Evolutionary conservation across 2,797 vertebrate genomes (phyloP), one percentile per base, ranked within the genome.

Genomic region (Phrynocephalus forsythii): DNA sequence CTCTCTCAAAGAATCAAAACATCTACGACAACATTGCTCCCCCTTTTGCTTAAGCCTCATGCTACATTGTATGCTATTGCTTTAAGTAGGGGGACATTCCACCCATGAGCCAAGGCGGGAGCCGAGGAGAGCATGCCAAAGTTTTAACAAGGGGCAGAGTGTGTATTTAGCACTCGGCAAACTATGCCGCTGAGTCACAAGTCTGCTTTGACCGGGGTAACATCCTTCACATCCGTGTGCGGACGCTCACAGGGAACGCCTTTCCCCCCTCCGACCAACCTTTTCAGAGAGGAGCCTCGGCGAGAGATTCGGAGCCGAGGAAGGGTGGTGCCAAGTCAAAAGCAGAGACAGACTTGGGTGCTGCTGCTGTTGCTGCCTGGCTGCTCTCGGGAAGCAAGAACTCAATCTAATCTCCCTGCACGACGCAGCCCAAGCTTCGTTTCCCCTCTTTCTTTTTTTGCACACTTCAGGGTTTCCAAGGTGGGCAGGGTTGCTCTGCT

Each of bases 161-260:
- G 81, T 52, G 75, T 38, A 5, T 33, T 56, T 82, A 33, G 87
- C 87, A 68, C 48, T 73, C 68, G 5, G 88, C 66, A 84, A 18
- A 10, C n/a, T 77, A 79, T 48, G 91, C 52, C 8, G 80, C 63
- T 93, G 93, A 95, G 93, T 96, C 95, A 92, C 90, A 72, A 60
- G 88, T 84, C 18, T 60, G 88, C 83, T 68, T 33, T 82, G 92
- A 92, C 89, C 1, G 91, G 88, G 94, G 93, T 92, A 44, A 88
- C 88, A 92, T 92, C 48, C 30, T 18, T 92, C 91, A 91, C 92
- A 92, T 94, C 93, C 93, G 94, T 91, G 60, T 63, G 78, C 92
- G 30, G 2, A 87, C 82, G 6, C 89, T 10, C 20, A 26, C 33
- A 28, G 88, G 94, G 82, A 80, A 75, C 95, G 93, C 95, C 96